Evolutionary conservation across 2,888 invertebrate genomes (phyloP).

Genomic region (Ligdia adustata): DNA sequence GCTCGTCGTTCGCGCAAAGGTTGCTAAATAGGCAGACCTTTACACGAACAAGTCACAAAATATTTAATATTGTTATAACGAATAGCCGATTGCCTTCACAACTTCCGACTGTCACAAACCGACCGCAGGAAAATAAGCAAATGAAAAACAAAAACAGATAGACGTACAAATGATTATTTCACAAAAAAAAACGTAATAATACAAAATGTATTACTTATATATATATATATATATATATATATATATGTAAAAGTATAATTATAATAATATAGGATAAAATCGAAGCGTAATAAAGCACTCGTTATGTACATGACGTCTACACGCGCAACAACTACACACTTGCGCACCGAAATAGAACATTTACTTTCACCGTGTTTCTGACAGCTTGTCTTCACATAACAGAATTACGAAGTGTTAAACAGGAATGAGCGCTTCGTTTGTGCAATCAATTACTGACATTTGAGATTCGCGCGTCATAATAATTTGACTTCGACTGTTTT

Average conservation of each 20-base stretch:
- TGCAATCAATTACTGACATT: too few species aligned
- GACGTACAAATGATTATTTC: constrained; percentile 6
- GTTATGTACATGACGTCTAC: constrained; percentile 58
- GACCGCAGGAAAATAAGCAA: neutral
- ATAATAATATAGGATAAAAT: constrained; percentile 60
- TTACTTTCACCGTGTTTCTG: too few species aligned
- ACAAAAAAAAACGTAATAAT: neutral
- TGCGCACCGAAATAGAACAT: constrained; percentile 13
- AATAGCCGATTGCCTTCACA: neutral
- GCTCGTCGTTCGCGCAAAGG: neutral
- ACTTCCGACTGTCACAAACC: neutral
- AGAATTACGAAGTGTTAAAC: too few species aligned
- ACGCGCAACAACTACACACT: neutral
- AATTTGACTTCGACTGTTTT: too few species aligned
- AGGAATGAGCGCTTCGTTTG: too few species aligned
- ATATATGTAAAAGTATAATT: constrained; percentile 45
- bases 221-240: constrained; percentile 61
- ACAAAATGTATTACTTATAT: neutral
- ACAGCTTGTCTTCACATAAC: too few species aligned
- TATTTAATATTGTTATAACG: too few species aligned
- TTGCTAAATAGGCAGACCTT: neutral
- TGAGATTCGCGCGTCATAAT: neutral
- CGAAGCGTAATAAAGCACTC: constrained; percentile 80
- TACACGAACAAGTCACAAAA: neutral
- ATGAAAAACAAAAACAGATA: neutral